Evolutionary conservation across 35 echinoderm and acorn worm species (phyloP).

Genomic region (Patiria miniata): DNA sequence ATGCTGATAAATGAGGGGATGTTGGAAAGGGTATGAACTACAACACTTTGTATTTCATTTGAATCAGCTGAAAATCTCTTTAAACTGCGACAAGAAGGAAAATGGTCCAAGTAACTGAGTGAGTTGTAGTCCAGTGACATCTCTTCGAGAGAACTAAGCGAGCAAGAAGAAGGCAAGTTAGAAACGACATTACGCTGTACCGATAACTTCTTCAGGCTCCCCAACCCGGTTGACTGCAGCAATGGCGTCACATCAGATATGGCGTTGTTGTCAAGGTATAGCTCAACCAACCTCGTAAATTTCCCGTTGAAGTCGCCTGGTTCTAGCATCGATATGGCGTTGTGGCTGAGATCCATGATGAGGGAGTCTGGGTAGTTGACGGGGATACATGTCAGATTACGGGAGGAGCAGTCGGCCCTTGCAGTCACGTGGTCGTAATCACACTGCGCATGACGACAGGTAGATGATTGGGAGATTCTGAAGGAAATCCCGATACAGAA

Average conservation of each 20-base stretch:
- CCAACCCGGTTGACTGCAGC: background rate
- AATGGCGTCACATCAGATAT: conserved; percentile 7
- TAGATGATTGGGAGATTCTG: background rate
- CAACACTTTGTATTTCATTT: background rate
- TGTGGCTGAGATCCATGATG: conserved; percentile 21
- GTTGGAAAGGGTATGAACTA: background rate
- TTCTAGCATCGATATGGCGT: background rate
- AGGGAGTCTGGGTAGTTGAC: conserved; percentile 17
- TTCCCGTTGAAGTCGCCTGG: background rate
- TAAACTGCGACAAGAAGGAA: background rate
- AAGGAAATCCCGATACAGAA: background rate
- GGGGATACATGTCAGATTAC: background rate
- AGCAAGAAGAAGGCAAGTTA: background rate
- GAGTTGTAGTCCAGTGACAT: background rate
- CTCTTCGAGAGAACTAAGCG: background rate
- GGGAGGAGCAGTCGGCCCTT: conserved; percentile 6
- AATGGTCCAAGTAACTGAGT: background rate
- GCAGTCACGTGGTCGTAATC: background rate
- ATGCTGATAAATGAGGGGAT: background rate
- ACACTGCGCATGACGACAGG: conserved; percentile 1
- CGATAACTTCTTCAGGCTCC: background rate
- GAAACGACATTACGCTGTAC: background rate
- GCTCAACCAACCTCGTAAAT: background rate
- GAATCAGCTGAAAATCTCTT: background rate
- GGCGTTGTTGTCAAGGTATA: background rate